These are phyloP conservation scores for Panzeria rudis DNA, from an alignment of 2,888 invertebrate genomes.

Conservation along the genomic window DNA sequence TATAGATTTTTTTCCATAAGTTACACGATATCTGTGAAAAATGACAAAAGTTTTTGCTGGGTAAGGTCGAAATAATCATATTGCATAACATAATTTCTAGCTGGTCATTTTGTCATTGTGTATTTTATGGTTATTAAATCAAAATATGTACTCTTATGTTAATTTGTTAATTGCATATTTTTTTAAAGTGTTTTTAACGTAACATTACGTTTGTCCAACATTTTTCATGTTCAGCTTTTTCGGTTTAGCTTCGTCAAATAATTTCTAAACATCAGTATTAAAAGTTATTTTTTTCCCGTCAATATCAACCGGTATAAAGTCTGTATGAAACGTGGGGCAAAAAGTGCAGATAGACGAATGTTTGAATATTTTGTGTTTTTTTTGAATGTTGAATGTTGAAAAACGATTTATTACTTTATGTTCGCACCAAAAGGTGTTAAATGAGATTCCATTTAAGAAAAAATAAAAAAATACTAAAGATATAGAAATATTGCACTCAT, in stretches of 20 bases:
- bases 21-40: no score
- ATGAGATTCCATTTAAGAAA: conserved; percentile 43
- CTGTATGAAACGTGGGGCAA: conserved; percentile 20
- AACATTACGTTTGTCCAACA: no score
- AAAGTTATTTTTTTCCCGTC: background rate
- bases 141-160: no score
- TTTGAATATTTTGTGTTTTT: conserved; percentile 33
- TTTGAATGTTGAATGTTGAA: conserved; percentile 21
- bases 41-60: no score
- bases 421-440: conserved; percentile 47
- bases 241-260: background rate
- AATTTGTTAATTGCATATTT: no score
- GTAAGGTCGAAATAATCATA: no score
- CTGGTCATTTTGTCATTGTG: no score
- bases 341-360: conserved; percentile 57
- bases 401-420: conserved; percentile 58
- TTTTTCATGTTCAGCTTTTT: background rate
- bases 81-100: no score
- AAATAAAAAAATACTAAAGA: background rate
- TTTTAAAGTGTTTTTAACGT: no score
- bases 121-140: no score
- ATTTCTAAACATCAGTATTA: conserved; percentile 57
- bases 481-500: conserved; percentile 52
- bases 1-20: no score
- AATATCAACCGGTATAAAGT: conserved; percentile 4